These are phyloP conservation scores for Panopea generosa DNA, from an alignment of 2,888 invertebrate genomes.

Conservation along the genomic window DNA sequence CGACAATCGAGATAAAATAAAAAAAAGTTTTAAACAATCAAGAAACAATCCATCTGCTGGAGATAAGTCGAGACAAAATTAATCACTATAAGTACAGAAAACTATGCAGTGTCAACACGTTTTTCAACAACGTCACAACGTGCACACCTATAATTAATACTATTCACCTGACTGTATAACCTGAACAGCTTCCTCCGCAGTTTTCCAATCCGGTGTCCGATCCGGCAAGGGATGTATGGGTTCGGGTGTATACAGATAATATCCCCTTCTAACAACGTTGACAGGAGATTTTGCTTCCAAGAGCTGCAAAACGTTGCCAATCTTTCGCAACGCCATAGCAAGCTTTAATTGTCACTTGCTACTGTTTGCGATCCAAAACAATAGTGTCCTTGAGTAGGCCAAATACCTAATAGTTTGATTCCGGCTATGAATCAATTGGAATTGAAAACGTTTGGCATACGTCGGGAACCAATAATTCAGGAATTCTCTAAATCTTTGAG, in stretches of 20 bases:
- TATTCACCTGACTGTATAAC: constrained; percentile 93
- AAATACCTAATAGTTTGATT: neutral
- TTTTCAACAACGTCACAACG: too few relatives aligned
- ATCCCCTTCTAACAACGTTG: constrained; percentile 26
- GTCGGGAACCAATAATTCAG: constrained; percentile 14
- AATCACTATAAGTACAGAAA: too few relatives aligned
- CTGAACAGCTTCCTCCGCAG: constrained; percentile 92
- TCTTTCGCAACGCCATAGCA: constrained; percentile 36
- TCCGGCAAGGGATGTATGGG: constrained; percentile 92
- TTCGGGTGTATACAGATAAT: constrained; percentile 92
- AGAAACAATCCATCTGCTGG: too few relatives aligned
- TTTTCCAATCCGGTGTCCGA: constrained; percentile 89
- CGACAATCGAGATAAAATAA: too few relatives aligned
- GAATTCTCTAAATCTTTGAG: neutral
- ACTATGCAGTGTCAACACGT: too few relatives aligned
- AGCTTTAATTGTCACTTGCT: neutral
- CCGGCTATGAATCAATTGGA: constrained; percentile 4
- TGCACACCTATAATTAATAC: too few relatives aligned
- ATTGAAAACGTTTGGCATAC: neutral
- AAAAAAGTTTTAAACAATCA: too few relatives aligned
- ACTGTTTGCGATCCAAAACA: neutral
- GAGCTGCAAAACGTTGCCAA: constrained; percentile 15
- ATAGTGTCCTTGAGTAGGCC: neutral
- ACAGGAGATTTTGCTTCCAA: constrained; percentile 6
- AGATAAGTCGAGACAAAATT: too few relatives aligned